A percentile compares a stretch with the other conserved stretches of the same genome.
These are phyloP conservation scores for Rapana venosa DNA, from an alignment of 2,888 invertebrate species.

Conservation along the genomic window DNA sequence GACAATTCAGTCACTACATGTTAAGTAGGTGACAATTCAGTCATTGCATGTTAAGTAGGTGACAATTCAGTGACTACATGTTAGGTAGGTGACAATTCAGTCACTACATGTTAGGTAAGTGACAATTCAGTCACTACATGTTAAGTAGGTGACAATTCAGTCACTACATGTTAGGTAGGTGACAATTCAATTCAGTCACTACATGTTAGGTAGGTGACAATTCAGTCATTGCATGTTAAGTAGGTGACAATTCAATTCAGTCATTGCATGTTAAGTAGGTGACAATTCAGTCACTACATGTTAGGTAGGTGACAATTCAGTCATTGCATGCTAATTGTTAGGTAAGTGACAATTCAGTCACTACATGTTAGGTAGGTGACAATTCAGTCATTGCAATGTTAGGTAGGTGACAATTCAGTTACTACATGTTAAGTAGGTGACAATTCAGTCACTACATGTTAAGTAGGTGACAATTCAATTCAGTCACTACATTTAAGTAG, in stretches of 20 bases:
- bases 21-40: slow-evolving; percentile 94
- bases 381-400: neutral
- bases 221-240: neutral
- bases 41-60: slow-evolving; percentile 84
- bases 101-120: no score
- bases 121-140: slow-evolving; percentile 92
- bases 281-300: slow-evolving; percentile 92
- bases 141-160: slow-evolving; percentile 78
- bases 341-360: slow-evolving; percentile 87
- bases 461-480: slow-evolving; percentile 74
- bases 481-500: neutral
- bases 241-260: no score
- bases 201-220: slow-evolving; percentile 82
- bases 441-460: slow-evolving; percentile 89
- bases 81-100: no score
- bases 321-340: no score
- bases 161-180: no score
- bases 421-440: no score
- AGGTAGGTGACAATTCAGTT: no score
- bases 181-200: slow-evolving; percentile 85
- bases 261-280: no score
- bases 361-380: slow-evolving; percentile 82
- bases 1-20: no score
- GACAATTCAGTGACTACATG: neutral
- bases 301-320: slow-evolving; percentile 78